Percentiles rank a stretch among this genome's conserved stretches.
Evolutionary conservation across 2,113 vertebrate genomes (phyloP).

Genomic region (Psittacus erithacus): DNA sequence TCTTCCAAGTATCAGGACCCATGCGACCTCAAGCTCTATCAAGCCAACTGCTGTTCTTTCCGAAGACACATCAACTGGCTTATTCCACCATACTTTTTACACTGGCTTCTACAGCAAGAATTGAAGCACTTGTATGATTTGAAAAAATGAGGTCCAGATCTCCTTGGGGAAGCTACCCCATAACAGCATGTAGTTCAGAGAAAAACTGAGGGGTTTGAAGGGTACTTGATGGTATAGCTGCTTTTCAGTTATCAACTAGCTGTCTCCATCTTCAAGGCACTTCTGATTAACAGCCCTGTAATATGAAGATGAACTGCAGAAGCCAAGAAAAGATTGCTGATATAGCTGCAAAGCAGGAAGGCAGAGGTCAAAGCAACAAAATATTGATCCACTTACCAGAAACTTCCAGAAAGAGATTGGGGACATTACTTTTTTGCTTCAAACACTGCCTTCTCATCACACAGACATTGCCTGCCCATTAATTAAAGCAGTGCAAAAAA

Average conservation of each 20-base stretch:
- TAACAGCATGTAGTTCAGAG: neutral
- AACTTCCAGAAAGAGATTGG: neutral
- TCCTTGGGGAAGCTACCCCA: constrained; percentile 3
- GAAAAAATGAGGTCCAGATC: neutral
- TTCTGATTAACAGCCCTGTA: constrained; percentile 41
- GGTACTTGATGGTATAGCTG: constrained; percentile 34
- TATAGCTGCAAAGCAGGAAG: neutral
- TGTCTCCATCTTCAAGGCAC: constrained; percentile 42
- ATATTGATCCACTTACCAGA: neutral
- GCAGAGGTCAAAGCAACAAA: neutral
- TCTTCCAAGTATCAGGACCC: neutral
- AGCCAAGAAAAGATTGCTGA: neutral
- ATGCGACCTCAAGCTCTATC: neutral
- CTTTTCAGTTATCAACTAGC: constrained; percentile 34
- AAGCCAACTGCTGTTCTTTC: neutral
- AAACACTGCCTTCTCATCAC: neutral
- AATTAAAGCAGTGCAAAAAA: neutral
- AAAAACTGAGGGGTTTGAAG: constrained; percentile 17
- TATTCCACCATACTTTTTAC: neutral
- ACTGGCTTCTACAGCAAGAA: neutral
- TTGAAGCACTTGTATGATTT: constrained; percentile 10
- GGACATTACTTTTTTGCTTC: neutral
- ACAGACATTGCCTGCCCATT: neutral
- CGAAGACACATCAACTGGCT: neutral
- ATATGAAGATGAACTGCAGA: neutral